Evolutionary conservation across 2,113 vertebrate species (phyloP), one percentile per base, ranked within the genome.

Genomic region (Oxyruncus cristatus): DNA sequence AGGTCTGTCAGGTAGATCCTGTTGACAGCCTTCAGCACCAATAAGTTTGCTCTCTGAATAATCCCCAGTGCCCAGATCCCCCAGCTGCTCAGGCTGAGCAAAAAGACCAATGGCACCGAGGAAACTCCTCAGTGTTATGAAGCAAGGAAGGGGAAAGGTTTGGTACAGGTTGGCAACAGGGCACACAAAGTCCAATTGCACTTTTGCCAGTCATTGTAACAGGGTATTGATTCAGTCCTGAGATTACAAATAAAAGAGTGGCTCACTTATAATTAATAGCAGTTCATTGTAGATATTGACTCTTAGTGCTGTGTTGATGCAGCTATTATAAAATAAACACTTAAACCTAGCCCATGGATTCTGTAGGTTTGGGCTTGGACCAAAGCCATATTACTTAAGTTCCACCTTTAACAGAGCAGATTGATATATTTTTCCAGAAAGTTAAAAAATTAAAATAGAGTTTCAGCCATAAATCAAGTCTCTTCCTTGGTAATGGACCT

Each of bases 401-500:
- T 4, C 11, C 8, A 81, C 17, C 16, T 75, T 8, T 4, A 76
- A 13, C 27, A 85, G 21, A 87, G 9, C 17, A 78, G 6, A 58
- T 30, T n/a, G 35, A 3, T 18, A 3, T 56, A 33, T 53, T 88
- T 84, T 85, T 50, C 32, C 59, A 83, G 63, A 35, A 85, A 93
- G 85, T 39, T 42, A 12, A 68, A 91, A 86, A 79, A 28, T 20
- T 33, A 39, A 83, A 37, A 35, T 8, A 32, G 16, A 53, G 4
- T 72, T 71, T 88, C 39, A 62, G 22, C 11, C 17, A 21, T 37
- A 86, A 85, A 74, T 32, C 53, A 67, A 47, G 71, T 12, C 11
- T 80, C 2, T 9, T 15, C 12, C 11, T 74, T 50, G 5, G 8
- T 30, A 66, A 39, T 1, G 0, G 33, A 55, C 6, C 1, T 37